These are phyloP conservation scores for Argyresthia goedartella DNA, from an alignment of 2,888 invertebrate species.

Conservation along the genomic window DNA sequence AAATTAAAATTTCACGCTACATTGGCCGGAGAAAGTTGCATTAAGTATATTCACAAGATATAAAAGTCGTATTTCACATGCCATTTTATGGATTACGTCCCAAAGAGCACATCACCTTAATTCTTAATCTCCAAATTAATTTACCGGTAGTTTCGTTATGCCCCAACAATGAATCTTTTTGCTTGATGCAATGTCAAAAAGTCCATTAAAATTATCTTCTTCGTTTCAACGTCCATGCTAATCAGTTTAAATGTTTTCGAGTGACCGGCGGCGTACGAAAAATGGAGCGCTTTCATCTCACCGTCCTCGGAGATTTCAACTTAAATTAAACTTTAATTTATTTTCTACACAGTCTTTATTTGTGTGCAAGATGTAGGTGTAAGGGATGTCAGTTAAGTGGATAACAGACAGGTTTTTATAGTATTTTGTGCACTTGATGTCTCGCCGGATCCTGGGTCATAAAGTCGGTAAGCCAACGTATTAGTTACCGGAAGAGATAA, in stretches of 20 bases:
- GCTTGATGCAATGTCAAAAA: slow-evolving; percentile 34
- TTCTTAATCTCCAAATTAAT: background rate
- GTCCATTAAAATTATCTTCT: slow-evolving; percentile 52
- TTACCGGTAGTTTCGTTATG: background rate
- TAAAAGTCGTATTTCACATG: too few relatives aligned
- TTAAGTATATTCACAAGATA: too few relatives aligned
- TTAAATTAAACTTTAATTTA: background rate
- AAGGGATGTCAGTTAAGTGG: background rate
- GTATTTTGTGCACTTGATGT: too few relatives aligned
- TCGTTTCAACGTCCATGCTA: slow-evolving; percentile 41
- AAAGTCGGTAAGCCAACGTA: too few relatives aligned
- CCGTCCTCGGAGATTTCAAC: background rate
- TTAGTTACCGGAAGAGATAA: too few relatives aligned
- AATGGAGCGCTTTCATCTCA: background rate
- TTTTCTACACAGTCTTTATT: background rate
- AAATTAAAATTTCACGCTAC: too few relatives aligned
- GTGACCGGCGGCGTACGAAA: slow-evolving; percentile 8
- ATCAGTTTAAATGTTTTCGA: slow-evolving; percentile 31
- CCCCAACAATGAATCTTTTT: slow-evolving; percentile 19
- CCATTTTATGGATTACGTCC: too few relatives aligned
- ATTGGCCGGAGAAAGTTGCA: too few relatives aligned
- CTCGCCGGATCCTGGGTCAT: too few relatives aligned
- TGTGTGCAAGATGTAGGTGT: background rate
- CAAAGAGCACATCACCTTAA: background rate
- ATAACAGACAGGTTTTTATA: background rate